phyloP scores from a whole-genome alignment of 2,888 invertebrate species.

The Clusia tigrina region DNA sequence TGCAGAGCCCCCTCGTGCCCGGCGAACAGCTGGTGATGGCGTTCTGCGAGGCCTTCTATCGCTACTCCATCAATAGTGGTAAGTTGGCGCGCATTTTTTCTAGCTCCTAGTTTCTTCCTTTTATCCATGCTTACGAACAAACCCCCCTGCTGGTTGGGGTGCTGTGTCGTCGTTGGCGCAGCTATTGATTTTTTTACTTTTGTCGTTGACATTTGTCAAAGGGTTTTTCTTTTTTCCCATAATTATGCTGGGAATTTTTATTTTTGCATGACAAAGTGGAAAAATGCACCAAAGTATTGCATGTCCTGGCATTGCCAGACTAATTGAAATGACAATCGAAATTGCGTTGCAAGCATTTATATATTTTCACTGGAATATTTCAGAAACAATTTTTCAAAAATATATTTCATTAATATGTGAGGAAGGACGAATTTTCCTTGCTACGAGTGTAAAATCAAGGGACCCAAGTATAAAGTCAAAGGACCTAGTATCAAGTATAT shows the following conservation, averaged over 20 bases:
- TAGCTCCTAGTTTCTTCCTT: constrained; percentile 44
- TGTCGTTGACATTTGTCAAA: neutral
- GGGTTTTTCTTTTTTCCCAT: neutral
- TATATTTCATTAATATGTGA: too few relatives aligned
- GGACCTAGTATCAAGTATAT: too few relatives aligned
- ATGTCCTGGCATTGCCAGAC: neutral
- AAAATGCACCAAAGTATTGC: neutral
- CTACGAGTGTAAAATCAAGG: too few relatives aligned
- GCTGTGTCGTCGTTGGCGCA: too few relatives aligned
- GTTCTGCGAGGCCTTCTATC: constrained; percentile 60
- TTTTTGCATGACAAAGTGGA: constrained; percentile 4
- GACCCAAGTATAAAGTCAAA: too few relatives aligned
- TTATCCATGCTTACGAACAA: constrained; percentile 18
- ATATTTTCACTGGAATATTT: neutral
- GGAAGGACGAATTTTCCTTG: too few relatives aligned
- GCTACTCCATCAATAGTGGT: constrained; percentile 55
- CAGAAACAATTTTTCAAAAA: too few relatives aligned
- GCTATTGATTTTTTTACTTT: constrained; percentile 6
- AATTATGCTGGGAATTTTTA: neutral
- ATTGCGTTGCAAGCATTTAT: neutral
- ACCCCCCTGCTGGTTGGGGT: too few relatives aligned
- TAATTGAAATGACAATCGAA: too few relatives aligned
- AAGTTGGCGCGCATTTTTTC: constrained; percentile 46
- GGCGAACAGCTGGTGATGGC: constrained; percentile 62
- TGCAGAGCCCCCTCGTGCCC: constrained; percentile 55